Evolutionary conservation across 2,797 vertebrate genomes (phyloP), one percentile per base, ranked within the genome.

Genomic region (Hydrocynus forskahlii): DNA sequence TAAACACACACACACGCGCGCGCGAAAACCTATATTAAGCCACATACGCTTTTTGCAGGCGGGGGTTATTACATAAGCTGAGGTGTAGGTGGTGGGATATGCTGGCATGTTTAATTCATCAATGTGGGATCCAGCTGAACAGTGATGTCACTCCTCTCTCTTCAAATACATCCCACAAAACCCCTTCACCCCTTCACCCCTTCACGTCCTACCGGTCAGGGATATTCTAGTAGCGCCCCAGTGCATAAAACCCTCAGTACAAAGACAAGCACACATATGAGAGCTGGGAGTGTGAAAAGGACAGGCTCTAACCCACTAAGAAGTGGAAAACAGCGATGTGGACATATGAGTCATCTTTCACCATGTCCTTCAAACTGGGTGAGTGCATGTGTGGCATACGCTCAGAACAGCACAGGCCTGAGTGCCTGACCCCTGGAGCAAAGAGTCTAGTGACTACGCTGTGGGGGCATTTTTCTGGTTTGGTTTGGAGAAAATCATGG

Each of bases 41-140:
- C 75, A 69, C 88, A 87, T 84, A 88, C 76, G 84, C 80, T 85
- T 74, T 85, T 89, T 87, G 90, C 88, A 78, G 85, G 81, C 85
- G 85, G 88, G 87, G 89, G 88, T 62, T 87, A 81, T 94, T 94
- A 91, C 88, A 89, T 93, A 93, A 93, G 88, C 72, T 1, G 75
- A 79, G 80, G 89, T 85, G 92, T 92, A 90, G 92, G 91, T 86
- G 87, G 91, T 82, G 86, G 80, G 87, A 54, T 63, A 71, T 84
- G 40, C 38, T 88, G 81, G 63, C 89, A 90, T 92, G 89, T 86
- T 89, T 89, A 90, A 92, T 93, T 91, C 87, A 92, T 89, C 87
- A 76, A 72, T 75, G 81, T 84, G 87, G 89, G 86, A 38, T 64
- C 38, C 16, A 38, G 6, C 29, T 19, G 14, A 64, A 64, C 29